Evolutionary conservation across 2,113 vertebrate genomes (phyloP).

Genomic region (Haemorhous mexicanus): DNA sequence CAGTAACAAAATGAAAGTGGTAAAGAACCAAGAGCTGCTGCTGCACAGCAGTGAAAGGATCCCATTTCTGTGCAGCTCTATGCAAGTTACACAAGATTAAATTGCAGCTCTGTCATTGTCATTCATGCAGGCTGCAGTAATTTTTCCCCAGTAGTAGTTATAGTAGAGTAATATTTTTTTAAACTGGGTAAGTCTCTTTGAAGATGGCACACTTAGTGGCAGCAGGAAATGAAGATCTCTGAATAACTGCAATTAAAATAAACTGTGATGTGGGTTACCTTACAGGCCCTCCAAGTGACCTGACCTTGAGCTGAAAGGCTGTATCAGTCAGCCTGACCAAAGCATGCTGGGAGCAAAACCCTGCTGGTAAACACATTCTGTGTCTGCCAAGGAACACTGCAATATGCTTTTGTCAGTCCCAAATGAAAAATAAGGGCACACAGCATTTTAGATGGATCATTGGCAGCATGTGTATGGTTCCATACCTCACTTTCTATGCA

Average conservation of each 20-base stretch:
- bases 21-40: not conserved
- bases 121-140: constrained; percentile 27
- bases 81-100: constrained; percentile 25
- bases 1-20: not conserved
- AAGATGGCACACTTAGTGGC: not conserved
- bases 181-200: constrained; percentile 4
- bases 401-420: constrained; percentile 1
- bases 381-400: not conserved
- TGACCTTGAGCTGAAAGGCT: constrained; percentile 3
- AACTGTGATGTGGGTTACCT: not conserved
- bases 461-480: not conserved
- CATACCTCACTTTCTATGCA: not conserved
- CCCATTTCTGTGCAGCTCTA: constrained; percentile 11
- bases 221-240: constrained; percentile 14
- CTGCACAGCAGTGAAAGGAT: not conserved
- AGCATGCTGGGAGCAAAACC: not conserved
- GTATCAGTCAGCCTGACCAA: not conserved
- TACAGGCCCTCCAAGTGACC: not conserved
- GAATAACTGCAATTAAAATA: constrained; percentile 5
- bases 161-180: not conserved
- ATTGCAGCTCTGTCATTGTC: constrained; percentile 39
- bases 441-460: not conserved
- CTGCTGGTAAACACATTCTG: not conserved
- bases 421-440: not conserved
- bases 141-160: constrained; percentile 41